These are phyloP conservation scores for Operophtera brumata DNA, from an alignment of 2,888 invertebrate genomes.

Conservation along the genomic window DNA sequence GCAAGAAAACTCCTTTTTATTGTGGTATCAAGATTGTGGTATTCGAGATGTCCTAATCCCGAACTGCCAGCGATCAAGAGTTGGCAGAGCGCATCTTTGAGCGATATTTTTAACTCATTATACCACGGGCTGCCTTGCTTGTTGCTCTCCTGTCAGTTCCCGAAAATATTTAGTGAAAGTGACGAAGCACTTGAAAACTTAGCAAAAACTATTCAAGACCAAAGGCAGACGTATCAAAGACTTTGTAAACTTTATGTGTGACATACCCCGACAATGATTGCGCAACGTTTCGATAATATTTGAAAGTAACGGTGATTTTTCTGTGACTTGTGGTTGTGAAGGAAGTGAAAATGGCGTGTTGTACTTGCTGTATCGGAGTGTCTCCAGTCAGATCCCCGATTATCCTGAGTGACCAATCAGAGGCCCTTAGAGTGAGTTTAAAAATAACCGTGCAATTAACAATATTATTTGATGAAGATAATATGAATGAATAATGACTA, in stretches of 20 bases:
- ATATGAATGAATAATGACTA: not conserved
- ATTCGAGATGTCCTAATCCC: slow-evolving; percentile 68
- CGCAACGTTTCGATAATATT: slow-evolving; percentile 55
- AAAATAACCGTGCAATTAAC: slow-evolving; percentile 1
- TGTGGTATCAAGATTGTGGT: slow-evolving; percentile 57
- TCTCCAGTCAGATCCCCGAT: slow-evolving; percentile 88
- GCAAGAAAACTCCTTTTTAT: slow-evolving; percentile 43
- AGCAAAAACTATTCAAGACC: slow-evolving; percentile 43
- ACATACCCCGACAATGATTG: slow-evolving; percentile 47
- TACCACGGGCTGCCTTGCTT: slow-evolving; percentile 70
- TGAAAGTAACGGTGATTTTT: slow-evolving; percentile 53
- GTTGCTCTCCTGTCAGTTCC: slow-evolving; percentile 69
- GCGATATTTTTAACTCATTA: slow-evolving; percentile 80
- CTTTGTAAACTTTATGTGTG: slow-evolving; percentile 22
- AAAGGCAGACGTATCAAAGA: slow-evolving; percentile 34
- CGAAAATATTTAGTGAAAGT: slow-evolving; percentile 69
- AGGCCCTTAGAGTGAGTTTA: slow-evolving; percentile 87
- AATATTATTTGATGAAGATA: slow-evolving; percentile 8
- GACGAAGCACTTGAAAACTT: slow-evolving; percentile 53
- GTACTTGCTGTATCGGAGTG: slow-evolving; percentile 84
- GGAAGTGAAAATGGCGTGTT: slow-evolving; percentile 79
- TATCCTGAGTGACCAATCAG: slow-evolving; percentile 86
- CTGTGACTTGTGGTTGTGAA: slow-evolving; percentile 46
- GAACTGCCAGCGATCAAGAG: slow-evolving; percentile 58
- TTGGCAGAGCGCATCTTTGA: slow-evolving; percentile 79